Base-by-base conservation (phyloP, 2,797 vertebrate genomes). In the Rhincodon typus region DNA sequence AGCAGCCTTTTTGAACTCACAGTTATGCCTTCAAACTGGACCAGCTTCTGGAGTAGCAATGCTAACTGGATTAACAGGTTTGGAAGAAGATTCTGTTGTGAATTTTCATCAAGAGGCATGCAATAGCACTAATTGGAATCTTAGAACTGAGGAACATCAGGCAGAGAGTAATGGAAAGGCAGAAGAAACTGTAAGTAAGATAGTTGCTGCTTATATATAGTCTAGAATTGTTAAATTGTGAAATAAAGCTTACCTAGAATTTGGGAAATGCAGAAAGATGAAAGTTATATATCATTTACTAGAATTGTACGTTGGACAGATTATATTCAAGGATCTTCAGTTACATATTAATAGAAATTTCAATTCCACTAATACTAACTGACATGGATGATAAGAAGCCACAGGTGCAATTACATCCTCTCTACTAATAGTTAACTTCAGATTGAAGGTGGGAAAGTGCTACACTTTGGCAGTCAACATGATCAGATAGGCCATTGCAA, bases 141-240 rank as follows among this genome's bases (percentile, higher is more conserved):
- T 95, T 95, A n/a, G 30, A 95, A 57, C 30, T 95, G 70, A 77
- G 94, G 15, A 95, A 7, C 69, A n/a, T 74, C 94, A 95, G 67
- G 77, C 25, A n/a, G n/a, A 74, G 42, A 62, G 46, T 34, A 74
- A 53, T n/a, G 69, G 72, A 77, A 27, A 53, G 19, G 27, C 50
- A 77, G 94, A 53, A 34, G 46, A 77, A 77, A 95, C 70, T 53
- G 67, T 94, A 95, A 95, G 27, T 95, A 95, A 74, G 70, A 77
- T 77, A 19, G 70, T 77, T 95, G 42, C 62, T 93, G 90, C n/a
- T 62, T 69, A 23, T n/a, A 38, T 21, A 38, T 62, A 90, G 57
- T 91, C 57, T 66, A 69, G 57, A 93, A 42, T 69, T 67, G 90
- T 93, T 69, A 38, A 67, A 67, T 69, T 93, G 38, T 69, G 42